Evolutionary conservation across 1,140 invertebrate genomes (phyloP).

Genomic region (Aradophagus sp.): DNA sequence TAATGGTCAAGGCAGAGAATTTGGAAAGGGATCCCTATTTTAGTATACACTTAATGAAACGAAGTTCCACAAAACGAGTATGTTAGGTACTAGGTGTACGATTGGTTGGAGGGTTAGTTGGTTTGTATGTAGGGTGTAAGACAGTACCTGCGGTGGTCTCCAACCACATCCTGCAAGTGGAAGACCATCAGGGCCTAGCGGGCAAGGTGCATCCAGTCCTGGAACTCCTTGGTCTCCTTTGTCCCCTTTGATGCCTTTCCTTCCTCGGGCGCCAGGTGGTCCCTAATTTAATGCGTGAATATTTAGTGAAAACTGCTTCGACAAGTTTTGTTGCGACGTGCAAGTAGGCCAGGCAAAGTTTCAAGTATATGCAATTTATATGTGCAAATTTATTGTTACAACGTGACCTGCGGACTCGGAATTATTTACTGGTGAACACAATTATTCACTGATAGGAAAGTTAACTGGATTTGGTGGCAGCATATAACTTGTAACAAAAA

Average conservation of each 20-base stretch:
- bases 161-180: conserved; percentile 96
- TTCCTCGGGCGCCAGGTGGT: conserved; percentile 89
- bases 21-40: no score
- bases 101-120: no score
- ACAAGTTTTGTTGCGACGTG: conserved; percentile 51
- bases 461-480: conserved; percentile 66
- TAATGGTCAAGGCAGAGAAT: no score
- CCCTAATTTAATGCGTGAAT: conserved; percentile 78
- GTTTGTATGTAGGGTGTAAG: background rate
- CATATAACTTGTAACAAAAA: conserved; percentile 59
- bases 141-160: conserved; percentile 87
- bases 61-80: no score
- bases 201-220: conserved; percentile 97
- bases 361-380: conserved; percentile 44
- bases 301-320: conserved; percentile 13
- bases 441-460: conserved; percentile 26
- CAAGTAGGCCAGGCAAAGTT: conserved; percentile 70
- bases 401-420: conserved; percentile 9
- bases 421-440: conserved; percentile 16
- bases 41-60: no score
- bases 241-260: conserved; percentile 91
- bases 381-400: conserved; percentile 25
- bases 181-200: conserved; percentile 93
- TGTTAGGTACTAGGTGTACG: no score
- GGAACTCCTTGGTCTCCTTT: conserved; percentile 97